These are phyloP conservation scores for Formica selysi DNA, from an alignment of 1,140 invertebrate species.

Conservation along the genomic window DNA sequence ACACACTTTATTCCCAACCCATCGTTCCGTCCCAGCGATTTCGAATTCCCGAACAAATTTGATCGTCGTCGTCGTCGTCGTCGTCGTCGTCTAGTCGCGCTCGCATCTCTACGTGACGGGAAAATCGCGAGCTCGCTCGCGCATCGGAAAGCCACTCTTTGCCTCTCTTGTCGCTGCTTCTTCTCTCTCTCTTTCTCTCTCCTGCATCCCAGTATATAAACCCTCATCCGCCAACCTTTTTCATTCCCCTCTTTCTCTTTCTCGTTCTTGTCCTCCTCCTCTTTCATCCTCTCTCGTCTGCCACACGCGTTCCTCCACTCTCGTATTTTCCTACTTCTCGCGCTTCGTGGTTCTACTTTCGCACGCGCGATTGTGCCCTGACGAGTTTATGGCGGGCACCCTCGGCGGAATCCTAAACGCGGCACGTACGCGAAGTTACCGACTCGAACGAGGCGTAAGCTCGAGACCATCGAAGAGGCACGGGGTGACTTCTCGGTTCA, in stretches of 20 bases:
- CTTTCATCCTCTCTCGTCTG: neutral
- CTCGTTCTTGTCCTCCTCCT: neutral
- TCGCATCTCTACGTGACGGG: conserved; percentile 54
- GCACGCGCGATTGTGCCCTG: conserved; percentile 48
- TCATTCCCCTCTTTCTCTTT: neutral
- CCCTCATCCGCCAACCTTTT: conserved; percentile 5
- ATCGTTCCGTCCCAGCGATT: conserved; percentile 58
- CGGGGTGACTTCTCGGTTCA: conserved; percentile 26
- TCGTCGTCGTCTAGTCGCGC: conserved; percentile 48
- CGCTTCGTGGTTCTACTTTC: conserved; percentile 58
- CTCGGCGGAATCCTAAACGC: conserved; percentile 55
- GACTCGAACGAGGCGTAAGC: conserved; percentile 41
- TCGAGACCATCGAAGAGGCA: conserved; percentile 10
- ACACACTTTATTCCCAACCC: conserved; percentile 61
- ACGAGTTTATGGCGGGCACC: conserved; percentile 59
- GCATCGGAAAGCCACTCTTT: conserved; percentile 45
- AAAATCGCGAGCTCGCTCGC: conserved; percentile 56
- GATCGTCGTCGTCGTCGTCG: conserved; percentile 55
- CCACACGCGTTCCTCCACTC: conserved; percentile 37
- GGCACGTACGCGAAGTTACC: conserved; percentile 59
- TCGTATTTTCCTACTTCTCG: conserved; percentile 64
- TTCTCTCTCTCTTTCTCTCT: neutral
- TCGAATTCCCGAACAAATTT: conserved; percentile 63
- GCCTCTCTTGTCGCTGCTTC: neutral
- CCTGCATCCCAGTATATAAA: neutral